phyloP scores from a whole-genome alignment of 2,797 vertebrate species.

The Buphagus erythrorhynchus region DNA sequence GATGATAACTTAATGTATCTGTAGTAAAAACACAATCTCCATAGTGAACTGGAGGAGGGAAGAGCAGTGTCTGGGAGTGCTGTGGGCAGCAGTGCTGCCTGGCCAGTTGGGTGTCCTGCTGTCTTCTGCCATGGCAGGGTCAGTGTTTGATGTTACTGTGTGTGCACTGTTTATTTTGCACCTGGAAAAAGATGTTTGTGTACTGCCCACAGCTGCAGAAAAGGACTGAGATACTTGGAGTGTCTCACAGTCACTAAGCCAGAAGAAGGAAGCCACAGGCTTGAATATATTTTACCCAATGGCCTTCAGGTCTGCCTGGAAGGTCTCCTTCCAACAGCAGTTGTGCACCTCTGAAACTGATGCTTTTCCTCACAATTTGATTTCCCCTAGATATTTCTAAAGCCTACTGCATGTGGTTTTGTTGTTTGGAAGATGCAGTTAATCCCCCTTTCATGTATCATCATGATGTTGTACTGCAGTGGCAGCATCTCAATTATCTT shows the following conservation, averaged over 20 bases:
- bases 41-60: accelerated
- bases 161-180: not conserved
- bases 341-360: not conserved
- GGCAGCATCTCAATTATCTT: not conserved
- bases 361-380: not conserved
- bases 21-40: not conserved
- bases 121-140: not conserved
- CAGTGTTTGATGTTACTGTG: not conserved
- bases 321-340: not conserved
- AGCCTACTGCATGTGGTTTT: not conserved
- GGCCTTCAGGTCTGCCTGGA: not conserved
- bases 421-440: not conserved
- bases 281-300: not conserved
- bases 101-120: not conserved
- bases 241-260: not conserved
- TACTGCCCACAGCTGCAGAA: not conserved
- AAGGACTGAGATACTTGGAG: not conserved
- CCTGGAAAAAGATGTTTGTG: not conserved
- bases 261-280: not conserved
- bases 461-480: not conserved
- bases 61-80: not conserved
- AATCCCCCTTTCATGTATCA: not conserved
- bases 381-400: not conserved
- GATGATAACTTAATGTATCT: not conserved
- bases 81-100: not conserved